Conservation (phyloP, 1,140 invertebrate genomes). For the Trigoniulus corallinus region DNA sequence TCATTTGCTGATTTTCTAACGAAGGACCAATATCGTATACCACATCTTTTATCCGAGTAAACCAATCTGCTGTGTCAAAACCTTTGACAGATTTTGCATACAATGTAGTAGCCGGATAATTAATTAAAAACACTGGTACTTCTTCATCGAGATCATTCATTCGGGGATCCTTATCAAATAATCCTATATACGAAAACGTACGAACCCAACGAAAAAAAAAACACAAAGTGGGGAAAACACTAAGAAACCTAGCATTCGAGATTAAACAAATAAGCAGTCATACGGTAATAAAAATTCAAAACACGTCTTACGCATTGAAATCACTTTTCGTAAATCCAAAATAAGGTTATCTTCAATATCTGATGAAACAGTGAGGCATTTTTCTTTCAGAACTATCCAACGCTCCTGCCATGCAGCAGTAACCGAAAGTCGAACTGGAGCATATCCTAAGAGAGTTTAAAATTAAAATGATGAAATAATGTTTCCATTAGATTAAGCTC, state of each 20-base stretch:
- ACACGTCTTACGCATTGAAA: slow-evolving; percentile 42
- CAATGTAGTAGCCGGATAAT: slow-evolving; percentile 40
- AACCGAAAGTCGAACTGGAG: slow-evolving; percentile 35
- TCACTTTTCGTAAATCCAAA: slow-evolving; percentile 55
- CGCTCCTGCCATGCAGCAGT: slow-evolving; percentile 52
- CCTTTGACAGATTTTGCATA: slow-evolving; percentile 51
- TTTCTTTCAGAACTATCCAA: slow-evolving; percentile 54
- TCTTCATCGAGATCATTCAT: slow-evolving; percentile 11
- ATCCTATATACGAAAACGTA: not conserved
- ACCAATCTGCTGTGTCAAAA: slow-evolving; percentile 38
- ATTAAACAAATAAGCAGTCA: slow-evolving; percentile 9
- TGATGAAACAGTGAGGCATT: slow-evolving; percentile 46
- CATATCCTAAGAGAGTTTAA: slow-evolving; percentile 4
- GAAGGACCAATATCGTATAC: slow-evolving; percentile 55
- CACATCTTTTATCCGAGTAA: slow-evolving; percentile 47
- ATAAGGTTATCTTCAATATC: slow-evolving; percentile 36
- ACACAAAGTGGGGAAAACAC: too few species aligned
- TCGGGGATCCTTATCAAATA: not conserved
- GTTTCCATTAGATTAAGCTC: not conserved
- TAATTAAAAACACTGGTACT: slow-evolving; percentile 41
- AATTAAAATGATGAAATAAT: not conserved
- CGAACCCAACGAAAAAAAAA: not conserved
- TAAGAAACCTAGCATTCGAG: too few species aligned
- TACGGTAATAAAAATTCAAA: slow-evolving; percentile 2
- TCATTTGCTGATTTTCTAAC: slow-evolving; percentile 66